A percentile compares a stretch with the other conserved stretches of the same genome.
These are phyloP conservation scores for Siphonodentalium dalli DNA, from an alignment of 2,888 invertebrate species.

Conservation along the genomic window DNA sequence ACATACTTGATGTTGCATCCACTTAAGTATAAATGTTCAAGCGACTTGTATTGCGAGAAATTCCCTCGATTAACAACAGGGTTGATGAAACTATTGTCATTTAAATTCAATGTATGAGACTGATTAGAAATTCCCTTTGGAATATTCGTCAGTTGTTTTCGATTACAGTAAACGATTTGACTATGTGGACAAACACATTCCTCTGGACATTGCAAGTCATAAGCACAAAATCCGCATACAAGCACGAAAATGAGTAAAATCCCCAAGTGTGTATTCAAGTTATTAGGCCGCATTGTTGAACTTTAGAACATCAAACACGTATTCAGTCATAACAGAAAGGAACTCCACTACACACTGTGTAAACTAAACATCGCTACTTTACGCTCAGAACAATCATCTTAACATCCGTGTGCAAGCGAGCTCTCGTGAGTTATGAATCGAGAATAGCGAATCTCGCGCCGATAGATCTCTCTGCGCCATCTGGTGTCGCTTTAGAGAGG, in stretches of 20 bases:
- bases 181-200: conserved; percentile 60
- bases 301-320: too few species aligned
- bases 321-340: too few species aligned
- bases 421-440: too few species aligned
- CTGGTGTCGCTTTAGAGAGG: too few species aligned
- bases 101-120: conserved; percentile 57
- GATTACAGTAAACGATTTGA: conserved; percentile 58
- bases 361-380: too few species aligned
- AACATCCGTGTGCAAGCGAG: too few species aligned
- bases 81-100: conserved; percentile 56
- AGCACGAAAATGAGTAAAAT: conserved; percentile 24
- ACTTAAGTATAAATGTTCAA: conserved; percentile 59
- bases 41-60: conserved; percentile 49
- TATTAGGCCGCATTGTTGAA: too few species aligned
- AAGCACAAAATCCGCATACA: conserved; percentile 11
- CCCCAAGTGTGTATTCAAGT: too few species aligned
- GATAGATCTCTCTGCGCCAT: too few species aligned
- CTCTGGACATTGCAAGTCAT: conserved; percentile 45
- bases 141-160: conserved; percentile 51
- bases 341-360: too few species aligned
- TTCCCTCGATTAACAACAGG: conserved; percentile 49
- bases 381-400: too few species aligned
- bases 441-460: too few species aligned
- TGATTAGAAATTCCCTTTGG: conserved; percentile 56
- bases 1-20: conserved; percentile 60